These are phyloP conservation scores for Patella caerulea DNA, from an alignment of 2,888 invertebrate genomes.

Conservation along the genomic window DNA sequence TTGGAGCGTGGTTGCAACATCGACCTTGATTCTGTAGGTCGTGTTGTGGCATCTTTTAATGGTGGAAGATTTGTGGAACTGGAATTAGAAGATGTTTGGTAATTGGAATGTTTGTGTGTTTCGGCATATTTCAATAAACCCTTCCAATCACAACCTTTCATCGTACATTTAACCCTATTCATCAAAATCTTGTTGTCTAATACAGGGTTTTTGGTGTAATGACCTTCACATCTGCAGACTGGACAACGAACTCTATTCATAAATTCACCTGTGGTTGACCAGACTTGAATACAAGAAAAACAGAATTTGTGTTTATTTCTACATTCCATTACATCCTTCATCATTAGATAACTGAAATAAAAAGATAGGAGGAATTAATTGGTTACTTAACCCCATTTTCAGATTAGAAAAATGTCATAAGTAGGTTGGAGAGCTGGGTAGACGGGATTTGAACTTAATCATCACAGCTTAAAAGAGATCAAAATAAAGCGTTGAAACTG, in stretches of 20 bases:
- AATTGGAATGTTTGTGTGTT: constrained; percentile 52
- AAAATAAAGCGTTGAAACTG: too few species aligned
- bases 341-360: constrained; percentile 64
- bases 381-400: background rate
- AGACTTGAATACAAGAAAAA: constrained; percentile 66
- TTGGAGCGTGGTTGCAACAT: constrained; percentile 9
- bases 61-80: constrained; percentile 13
- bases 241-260: constrained; percentile 66
- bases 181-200: constrained; percentile 52
- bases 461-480: too few species aligned
- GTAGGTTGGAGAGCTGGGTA: too few species aligned
- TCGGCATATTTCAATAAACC: constrained; percentile 48
- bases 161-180: constrained; percentile 60
- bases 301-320: constrained; percentile 68
- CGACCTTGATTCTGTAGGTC: constrained; percentile 16
- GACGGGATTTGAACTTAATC: too few species aligned
- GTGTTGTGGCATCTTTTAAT: background rate
- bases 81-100: constrained; percentile 22
- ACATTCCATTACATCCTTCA: constrained; percentile 64
- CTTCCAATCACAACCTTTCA: constrained; percentile 59
- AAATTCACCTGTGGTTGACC: constrained; percentile 66
- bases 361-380: constrained; percentile 11
- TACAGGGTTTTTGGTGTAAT: constrained; percentile 52
- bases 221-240: constrained; percentile 61
- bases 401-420: too few species aligned